These are phyloP conservation scores for Carassius gibelio DNA, from an alignment of 2,113 vertebrate species.

Conservation along the genomic window DNA sequence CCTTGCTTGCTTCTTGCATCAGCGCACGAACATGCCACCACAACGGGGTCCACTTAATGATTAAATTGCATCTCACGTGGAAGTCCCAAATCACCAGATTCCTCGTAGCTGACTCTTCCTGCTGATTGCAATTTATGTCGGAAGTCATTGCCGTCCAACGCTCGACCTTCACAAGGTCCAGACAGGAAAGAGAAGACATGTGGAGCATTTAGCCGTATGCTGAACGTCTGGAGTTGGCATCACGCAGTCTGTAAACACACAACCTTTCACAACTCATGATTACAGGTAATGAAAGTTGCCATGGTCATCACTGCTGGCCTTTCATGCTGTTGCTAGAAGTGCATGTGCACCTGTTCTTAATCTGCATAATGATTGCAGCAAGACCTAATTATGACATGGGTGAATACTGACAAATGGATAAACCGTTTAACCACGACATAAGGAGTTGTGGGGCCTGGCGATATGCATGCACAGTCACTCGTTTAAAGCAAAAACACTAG, in stretches of 20 bases:
- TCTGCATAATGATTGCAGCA: conserved; percentile 69
- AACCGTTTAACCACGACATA: conserved; percentile 57
- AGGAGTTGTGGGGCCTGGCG: conserved; percentile 45
- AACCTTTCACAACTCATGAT: background rate
- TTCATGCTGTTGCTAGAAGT: conserved; percentile 52
- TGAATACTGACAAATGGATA: conserved; percentile 65
- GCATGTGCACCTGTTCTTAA: conserved; percentile 68
- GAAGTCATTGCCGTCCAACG: conserved; percentile 70
- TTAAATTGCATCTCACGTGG: conserved; percentile 78
- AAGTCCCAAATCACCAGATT: conserved; percentile 77
- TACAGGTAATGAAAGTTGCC: conserved; percentile 34
- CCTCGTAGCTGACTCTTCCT: conserved; percentile 73
- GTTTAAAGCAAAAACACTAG: conserved; percentile 5
- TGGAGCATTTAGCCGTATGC: conserved; percentile 39
- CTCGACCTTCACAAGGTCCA: conserved; percentile 55
- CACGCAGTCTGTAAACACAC: background rate
- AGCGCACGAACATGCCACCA: conserved; percentile 63
- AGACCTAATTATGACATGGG: conserved; percentile 64
- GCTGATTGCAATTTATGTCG: conserved; percentile 77
- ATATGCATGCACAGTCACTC: conserved; percentile 56
- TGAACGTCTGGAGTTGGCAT: conserved; percentile 34
- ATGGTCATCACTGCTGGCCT: conserved; percentile 43
- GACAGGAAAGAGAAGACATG: conserved; percentile 45
- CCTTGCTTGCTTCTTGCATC: conserved; percentile 64
- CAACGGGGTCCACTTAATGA: conserved; percentile 73